Conservation (phyloP, 2,797 vertebrate species). For the Lutjanus argentimaculatus region DNA sequence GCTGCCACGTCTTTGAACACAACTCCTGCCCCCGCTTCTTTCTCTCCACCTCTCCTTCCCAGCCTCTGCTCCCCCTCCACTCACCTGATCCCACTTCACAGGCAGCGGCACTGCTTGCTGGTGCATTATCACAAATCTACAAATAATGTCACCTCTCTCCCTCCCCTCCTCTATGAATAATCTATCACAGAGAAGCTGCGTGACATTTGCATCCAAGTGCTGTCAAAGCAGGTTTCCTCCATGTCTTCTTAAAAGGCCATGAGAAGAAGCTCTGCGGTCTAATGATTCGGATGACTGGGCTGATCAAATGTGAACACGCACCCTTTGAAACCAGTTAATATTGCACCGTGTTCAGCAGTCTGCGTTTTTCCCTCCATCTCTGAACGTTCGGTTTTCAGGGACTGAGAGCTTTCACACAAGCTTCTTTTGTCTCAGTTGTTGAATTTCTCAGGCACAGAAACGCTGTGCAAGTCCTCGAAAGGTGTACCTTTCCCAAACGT, state of each 20-base stretch:
- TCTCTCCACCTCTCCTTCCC: slow-evolving; percentile 8
- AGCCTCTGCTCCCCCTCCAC: slow-evolving; percentile 17
- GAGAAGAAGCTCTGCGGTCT: slow-evolving; percentile 56
- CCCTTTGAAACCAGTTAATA: slow-evolving; percentile 51
- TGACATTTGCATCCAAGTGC: slow-evolving; percentile 65
- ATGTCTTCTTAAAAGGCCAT: slow-evolving; percentile 60
- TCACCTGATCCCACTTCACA: slow-evolving; percentile 48
- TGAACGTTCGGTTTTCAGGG: slow-evolving; percentile 30
- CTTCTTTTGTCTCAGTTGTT: slow-evolving; percentile 30
- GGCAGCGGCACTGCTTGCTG: slow-evolving; percentile 43
- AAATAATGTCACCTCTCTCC: slow-evolving; percentile 63
- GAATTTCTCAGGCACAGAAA: slow-evolving; percentile 23
- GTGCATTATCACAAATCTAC: slow-evolving; percentile 74
- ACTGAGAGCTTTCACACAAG: slow-evolving; percentile 29
- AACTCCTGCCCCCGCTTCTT: slow-evolving; percentile 15
- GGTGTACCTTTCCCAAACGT: slow-evolving; percentile 5
- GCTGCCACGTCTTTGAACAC: slow-evolving; percentile 68
- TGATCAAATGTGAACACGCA: slow-evolving; percentile 62
- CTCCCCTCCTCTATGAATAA: slow-evolving; percentile 61
- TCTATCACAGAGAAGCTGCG: slow-evolving; percentile 70
- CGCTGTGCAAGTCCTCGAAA: slow-evolving; percentile 13
- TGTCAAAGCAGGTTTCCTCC: slow-evolving; percentile 69
- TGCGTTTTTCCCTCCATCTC: not conserved
- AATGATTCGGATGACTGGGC: slow-evolving; percentile 68
- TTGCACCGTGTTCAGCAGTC: slow-evolving; percentile 50